phyloP scores from a whole-genome alignment of 2,113 vertebrate genomes.

The Halcyon malimbica region DNA sequence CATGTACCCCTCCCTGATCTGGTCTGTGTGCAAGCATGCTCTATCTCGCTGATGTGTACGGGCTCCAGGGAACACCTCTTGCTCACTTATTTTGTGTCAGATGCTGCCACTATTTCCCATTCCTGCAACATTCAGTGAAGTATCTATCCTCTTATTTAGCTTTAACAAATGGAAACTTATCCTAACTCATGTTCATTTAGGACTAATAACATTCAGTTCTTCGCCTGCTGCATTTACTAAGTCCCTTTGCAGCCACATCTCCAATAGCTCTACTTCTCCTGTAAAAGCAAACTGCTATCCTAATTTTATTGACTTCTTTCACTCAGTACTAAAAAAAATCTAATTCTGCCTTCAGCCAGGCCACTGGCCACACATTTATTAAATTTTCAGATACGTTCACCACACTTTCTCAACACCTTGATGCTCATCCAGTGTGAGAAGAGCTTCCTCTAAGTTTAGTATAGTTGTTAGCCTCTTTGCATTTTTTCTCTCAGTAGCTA shows the following conservation, averaged over 20 bases:
- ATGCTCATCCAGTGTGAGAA: background rate
- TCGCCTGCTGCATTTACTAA: background rate
- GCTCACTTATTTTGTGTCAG: background rate
- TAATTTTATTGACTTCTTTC: background rate
- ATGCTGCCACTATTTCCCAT: background rate
- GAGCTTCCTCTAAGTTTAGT: background rate
- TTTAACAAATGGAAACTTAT: background rate
- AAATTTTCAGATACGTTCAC: background rate
- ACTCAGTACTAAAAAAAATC: background rate
- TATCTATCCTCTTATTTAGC: background rate
- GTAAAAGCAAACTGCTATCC: background rate
- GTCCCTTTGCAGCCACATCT: background rate
- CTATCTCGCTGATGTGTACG: background rate
- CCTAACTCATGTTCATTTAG: background rate
- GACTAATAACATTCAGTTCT: background rate
- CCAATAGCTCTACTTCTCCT: background rate
- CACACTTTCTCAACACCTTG: background rate
- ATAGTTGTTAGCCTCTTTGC: background rate
- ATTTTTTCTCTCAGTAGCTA: background rate
- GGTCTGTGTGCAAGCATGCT: background rate
- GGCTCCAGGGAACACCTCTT: background rate
- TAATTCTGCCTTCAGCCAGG: background rate
- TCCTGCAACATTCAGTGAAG: background rate
- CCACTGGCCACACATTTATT: background rate
- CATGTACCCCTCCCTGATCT: background rate